Percentiles rank a stretch among this genome's conserved stretches.
phyloP scores from a whole-genome alignment of 2,888 invertebrate species.

The Limnephilus auricula region DNA sequence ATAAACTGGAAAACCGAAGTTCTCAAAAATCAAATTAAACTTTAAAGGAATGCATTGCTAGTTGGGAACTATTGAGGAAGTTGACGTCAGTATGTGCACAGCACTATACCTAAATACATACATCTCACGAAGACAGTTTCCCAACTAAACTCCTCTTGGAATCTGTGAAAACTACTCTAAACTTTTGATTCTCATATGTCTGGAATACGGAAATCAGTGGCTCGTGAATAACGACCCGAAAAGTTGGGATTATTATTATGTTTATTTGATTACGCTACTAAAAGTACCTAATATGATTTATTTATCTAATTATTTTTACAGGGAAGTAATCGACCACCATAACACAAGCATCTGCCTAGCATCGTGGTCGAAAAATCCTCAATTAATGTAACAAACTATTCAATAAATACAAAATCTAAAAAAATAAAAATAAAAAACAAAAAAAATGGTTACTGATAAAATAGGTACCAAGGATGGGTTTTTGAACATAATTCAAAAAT shows the following conservation, averaged over 20 bases:
- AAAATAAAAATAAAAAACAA: too few species aligned
- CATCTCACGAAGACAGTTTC: conserved; percentile 6
- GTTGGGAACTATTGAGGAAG: conserved; percentile 20
- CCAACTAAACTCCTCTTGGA: not conserved
- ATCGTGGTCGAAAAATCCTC: too few species aligned
- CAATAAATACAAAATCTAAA: too few species aligned
- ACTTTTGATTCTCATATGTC: conserved; percentile 20
- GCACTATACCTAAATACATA: not conserved
- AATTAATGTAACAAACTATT: too few species aligned
- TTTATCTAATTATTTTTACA: too few species aligned
- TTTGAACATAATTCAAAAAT: too few species aligned
- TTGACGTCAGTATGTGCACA: not conserved
- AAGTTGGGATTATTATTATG: not conserved
- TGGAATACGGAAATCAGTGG: not conserved
- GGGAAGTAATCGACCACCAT: too few species aligned
- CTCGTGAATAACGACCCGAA: not conserved
- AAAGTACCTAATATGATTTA: too few species aligned
- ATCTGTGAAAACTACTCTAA: conserved; percentile 1
- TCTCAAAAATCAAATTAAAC: not conserved
- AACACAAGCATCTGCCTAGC: too few species aligned
- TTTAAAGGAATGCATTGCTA: conserved; percentile 21
- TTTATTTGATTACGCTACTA: not conserved
- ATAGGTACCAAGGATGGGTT: too few species aligned
- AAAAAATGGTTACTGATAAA: not conserved
- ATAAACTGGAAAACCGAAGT: not conserved